Conservation (phyloP, 2,113 vertebrate species). For the Oncorhynchus clarkii region DNA sequence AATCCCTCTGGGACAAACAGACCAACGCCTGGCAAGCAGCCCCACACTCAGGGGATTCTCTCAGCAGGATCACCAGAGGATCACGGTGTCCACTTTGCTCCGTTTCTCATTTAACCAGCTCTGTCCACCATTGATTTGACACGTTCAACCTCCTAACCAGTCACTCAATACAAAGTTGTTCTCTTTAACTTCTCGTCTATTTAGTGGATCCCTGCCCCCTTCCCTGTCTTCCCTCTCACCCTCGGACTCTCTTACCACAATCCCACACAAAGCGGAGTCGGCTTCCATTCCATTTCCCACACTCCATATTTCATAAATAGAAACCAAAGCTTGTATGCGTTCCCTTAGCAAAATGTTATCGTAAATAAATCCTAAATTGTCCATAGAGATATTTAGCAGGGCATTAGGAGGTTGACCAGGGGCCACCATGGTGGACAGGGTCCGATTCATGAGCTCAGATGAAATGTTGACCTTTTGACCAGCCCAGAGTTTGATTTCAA, state of each 20-base stretch:
- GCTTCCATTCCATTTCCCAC: constrained; percentile 56
- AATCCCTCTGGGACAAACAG: neutral
- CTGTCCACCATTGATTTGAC: neutral
- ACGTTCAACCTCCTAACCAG: constrained; percentile 21
- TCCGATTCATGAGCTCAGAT: constrained; percentile 29
- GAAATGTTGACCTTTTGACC: constrained; percentile 35
- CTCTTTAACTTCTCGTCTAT: constrained; percentile 21
- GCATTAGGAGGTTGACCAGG: constrained; percentile 11
- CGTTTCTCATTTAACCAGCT: constrained; percentile 14
- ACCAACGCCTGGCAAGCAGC: no score
- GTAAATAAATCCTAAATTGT: neutral
- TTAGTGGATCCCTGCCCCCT: constrained; percentile 15
- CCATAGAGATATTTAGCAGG: constrained; percentile 4
- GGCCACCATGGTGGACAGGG: neutral
- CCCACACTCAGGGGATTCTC: neutral
- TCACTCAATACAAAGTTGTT: constrained; percentile 35
- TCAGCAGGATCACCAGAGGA: constrained; percentile 3
- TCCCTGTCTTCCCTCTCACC: constrained; percentile 7
- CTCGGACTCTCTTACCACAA: constrained; percentile 4
- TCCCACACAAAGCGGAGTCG: constrained; percentile 39
- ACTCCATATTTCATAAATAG: constrained; percentile 52
- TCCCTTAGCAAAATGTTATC: constrained; percentile 33
- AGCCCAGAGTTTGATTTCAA: constrained; percentile 45
- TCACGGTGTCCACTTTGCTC: neutral
- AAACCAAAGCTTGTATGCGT: constrained; percentile 38